A percentile compares a stretch with the other conserved stretches of the same genome.
phyloP scores from a whole-genome alignment of 2,797 vertebrate species.

The Gymnoscopelus braueri region DNA sequence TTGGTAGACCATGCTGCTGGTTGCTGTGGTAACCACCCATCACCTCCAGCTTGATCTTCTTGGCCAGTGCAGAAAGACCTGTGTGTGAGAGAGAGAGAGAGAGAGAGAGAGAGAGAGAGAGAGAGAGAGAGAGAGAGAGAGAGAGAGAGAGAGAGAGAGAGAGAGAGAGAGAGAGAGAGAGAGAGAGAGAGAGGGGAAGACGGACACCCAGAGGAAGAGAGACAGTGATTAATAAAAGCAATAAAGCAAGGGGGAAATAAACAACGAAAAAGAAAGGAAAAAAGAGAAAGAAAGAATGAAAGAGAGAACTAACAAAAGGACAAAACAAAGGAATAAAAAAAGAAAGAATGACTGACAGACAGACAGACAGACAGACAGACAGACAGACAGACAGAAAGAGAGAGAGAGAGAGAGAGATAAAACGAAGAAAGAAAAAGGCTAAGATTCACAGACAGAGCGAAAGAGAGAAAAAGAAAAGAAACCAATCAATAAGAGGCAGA shows the following conservation, averaged over 20 bases:
- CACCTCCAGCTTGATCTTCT: conserved; percentile 98
- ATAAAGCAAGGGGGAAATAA: not conserved
- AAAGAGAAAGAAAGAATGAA: conserved; percentile 42
- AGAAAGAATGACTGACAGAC: conserved; percentile 19
- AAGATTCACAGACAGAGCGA: conserved; percentile 12
- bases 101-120: conserved; percentile 44
- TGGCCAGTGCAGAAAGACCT: conserved; percentile 86
- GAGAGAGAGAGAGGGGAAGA: not conserved
- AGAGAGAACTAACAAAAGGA: conserved; percentile 1
- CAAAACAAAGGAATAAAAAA: conserved; percentile 14
- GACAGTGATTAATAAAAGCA: not conserved
- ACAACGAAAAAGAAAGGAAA: conserved; percentile 7
- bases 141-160: too few relatives aligned
- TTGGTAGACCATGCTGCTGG: conserved; percentile 90
- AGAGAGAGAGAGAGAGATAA: not conserved
- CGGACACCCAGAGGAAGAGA: not conserved
- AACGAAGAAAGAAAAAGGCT: not conserved
- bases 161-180: too few relatives aligned
- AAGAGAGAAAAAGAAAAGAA: conserved; percentile 35
- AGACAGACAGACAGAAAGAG: not conserved
- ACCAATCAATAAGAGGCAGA: conserved; percentile 75
- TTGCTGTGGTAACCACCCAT: conserved; percentile 93
- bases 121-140: conserved; percentile 11
- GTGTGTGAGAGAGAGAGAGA: conserved; percentile 22
- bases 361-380: not conserved